Percentiles rank a stretch among this genome's conserved stretches.
These are phyloP conservation scores for Reticulitermes speratus DNA, from an alignment of 1,140 invertebrate genomes.

Conservation along the genomic window DNA sequence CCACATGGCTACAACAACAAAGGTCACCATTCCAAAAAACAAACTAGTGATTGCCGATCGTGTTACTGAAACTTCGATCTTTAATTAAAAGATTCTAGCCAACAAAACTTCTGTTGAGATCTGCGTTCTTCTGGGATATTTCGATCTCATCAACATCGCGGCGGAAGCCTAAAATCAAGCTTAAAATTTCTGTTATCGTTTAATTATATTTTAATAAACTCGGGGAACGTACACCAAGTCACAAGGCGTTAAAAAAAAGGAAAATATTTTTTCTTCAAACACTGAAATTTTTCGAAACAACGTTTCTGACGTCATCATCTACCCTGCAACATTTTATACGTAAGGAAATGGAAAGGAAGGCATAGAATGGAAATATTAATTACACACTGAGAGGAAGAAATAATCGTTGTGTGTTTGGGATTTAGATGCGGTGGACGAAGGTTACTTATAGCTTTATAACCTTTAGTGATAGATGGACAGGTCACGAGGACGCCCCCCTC, in stretches of 20 bases:
- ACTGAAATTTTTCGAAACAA: background rate
- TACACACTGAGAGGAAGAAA: background rate
- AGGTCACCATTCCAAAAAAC: too few relatives aligned
- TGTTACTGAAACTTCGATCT: too few relatives aligned
- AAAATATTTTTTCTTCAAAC: background rate
- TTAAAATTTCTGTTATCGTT: background rate
- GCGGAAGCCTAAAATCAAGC: too few relatives aligned
- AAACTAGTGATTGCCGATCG: too few relatives aligned
- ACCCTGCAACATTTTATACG: background rate
- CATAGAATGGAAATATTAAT: background rate
- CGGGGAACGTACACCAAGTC: background rate
- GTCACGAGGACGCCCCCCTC: background rate
- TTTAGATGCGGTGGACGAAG: too few relatives aligned
- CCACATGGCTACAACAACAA: too few relatives aligned
- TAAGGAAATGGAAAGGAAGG: background rate
- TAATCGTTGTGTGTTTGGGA: background rate
- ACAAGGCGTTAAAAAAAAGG: background rate
- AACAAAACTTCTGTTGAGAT: too few relatives aligned
- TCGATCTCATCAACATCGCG: too few relatives aligned
- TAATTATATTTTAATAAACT: background rate
- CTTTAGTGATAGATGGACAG: background rate
- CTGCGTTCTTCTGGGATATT: too few relatives aligned
- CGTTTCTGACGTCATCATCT: background rate
- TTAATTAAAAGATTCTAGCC: background rate
- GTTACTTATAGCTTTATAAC: background rate